Base-by-base conservation (phyloP, 2,797 vertebrate genomes). In the Ispidina lecontei region DNA sequence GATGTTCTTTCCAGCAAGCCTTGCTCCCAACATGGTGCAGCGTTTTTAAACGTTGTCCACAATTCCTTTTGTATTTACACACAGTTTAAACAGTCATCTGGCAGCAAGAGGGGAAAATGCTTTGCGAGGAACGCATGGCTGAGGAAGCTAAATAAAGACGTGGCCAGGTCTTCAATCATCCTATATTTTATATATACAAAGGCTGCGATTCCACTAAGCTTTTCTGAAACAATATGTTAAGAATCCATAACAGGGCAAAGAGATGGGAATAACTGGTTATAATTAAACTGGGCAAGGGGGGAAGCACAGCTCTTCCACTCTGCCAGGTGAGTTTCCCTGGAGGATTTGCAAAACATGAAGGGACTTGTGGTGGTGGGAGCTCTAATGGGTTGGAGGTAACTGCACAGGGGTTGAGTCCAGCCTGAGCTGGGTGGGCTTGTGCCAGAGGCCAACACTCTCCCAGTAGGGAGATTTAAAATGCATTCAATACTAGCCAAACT, bases 31-130 rank as follows among this genome's bases (percentile, higher is more conserved):
- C 52, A 69, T n/a, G 65, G 74, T 46, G 35, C 70, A 96, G 90
- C 82, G 63, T 87, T 82, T 88, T 47, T 33, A 77, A 94, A 79
- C 4, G 37, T 31, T 70, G 49, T 88, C 74, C 90, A 63, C 33
- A 60, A 65, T 5, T 69, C 74, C 55, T 87, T 84, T 94, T 93
- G 33, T 95, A 94, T 93, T 96, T 94, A 94, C 91, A 93, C 26
- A 55, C 49, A 81, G 69, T 93, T 94, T 95, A 97, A 97, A 97
- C 94, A 97, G 91, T 28, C 84, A 92, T 94, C 96, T 97, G 96
- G 96, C 96, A 96, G 89, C 39, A 2, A 84, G 55, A 87, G 79
- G 77, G 93, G 91, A 96, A 96, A 94, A 94, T 95, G 79, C 84
- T 81, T 12, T 80, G 82, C 54, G 65, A 95, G 83, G 86, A 94